phyloP scores from a whole-genome alignment of 2,797 vertebrate genomes.

The Pipistrellus pygmaeus region DNA sequence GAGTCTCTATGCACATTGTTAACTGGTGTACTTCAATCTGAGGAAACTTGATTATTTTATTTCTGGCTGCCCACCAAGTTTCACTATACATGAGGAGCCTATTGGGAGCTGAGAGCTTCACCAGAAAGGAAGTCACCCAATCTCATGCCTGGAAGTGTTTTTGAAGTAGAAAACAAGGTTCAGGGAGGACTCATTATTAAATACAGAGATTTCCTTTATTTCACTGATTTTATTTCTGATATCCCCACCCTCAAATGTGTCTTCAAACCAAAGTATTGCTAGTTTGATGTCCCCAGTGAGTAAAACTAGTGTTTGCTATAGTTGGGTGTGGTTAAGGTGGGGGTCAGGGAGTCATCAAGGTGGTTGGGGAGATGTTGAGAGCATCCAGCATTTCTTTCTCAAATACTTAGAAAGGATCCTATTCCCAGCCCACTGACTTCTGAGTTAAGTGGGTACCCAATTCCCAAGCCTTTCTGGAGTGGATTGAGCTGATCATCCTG shows the following conservation, averaged over 20 bases:
- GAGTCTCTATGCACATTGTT: background rate
- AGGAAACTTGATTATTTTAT: background rate
- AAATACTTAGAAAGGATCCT: background rate
- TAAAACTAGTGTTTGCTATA: background rate
- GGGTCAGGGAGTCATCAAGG: too few relatives aligned
- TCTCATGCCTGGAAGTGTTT: background rate
- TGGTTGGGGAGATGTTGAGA: background rate
- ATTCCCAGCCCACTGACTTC: background rate
- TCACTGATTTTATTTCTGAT: background rate
- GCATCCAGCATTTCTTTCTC: background rate
- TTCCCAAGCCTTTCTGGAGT: background rate
- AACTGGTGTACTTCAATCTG: background rate
- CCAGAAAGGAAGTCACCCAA: background rate
- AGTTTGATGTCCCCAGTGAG: background rate
- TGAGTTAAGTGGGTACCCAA: background rate
- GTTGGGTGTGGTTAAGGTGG: background rate
- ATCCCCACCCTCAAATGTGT: background rate
- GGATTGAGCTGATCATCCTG: background rate
- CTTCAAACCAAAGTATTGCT: background rate
- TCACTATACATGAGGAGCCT: background rate
- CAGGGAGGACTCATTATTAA: background rate
- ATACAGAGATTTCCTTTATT: background rate
- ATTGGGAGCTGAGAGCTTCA: background rate
- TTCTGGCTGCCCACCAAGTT: background rate
- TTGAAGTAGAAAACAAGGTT: background rate